Conservation (phyloP, 2,888 invertebrate genomes). For the Belgica antarctica region DNA sequence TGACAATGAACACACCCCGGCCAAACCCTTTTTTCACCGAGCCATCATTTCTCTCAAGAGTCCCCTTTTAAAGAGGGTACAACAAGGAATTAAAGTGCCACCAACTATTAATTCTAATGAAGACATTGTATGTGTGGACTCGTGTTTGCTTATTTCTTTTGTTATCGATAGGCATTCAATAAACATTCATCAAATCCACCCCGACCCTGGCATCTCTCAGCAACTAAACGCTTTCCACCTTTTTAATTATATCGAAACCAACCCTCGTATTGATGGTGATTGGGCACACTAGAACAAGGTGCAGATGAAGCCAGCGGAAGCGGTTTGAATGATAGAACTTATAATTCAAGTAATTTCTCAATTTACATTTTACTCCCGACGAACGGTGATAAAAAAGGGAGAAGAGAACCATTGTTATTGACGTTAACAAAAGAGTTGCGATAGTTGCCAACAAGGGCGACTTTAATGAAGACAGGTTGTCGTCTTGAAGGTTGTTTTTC, state of each 20-base stretch:
- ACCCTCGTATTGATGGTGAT: conserved; percentile 2
- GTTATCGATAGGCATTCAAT: conserved; percentile 25
- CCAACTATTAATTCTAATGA: conserved; percentile 1
- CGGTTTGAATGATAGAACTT: conserved; percentile 1
- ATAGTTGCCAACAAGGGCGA: too few relatives aligned
- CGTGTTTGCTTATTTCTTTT: background rate
- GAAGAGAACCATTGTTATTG: conserved; percentile 5
- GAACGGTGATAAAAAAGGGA: background rate
- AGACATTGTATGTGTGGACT: background rate
- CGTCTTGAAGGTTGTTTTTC: background rate
- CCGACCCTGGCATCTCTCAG: background rate
- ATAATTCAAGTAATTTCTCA: conserved; percentile 20
- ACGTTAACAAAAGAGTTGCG: background rate
- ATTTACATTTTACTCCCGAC: background rate
- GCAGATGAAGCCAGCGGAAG: background rate
- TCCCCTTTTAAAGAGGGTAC: background rate
- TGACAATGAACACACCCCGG: conserved; percentile 19
- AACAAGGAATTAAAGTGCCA: conserved; percentile 28
- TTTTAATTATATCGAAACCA: conserved; percentile 9
- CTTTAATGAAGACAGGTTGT: background rate
- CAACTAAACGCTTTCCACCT: background rate
- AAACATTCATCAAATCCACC: conserved; percentile 2
- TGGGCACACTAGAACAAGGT: background rate
- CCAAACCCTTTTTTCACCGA: conserved; percentile 31
- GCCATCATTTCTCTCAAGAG: conserved; percentile 22